Percentiles rank a stretch among this genome's conserved stretches.
These are phyloP conservation scores for Cyphomyrus plagiostoma DNA, from an alignment of 2,113 vertebrate genomes.

Conservation along the genomic window DNA sequence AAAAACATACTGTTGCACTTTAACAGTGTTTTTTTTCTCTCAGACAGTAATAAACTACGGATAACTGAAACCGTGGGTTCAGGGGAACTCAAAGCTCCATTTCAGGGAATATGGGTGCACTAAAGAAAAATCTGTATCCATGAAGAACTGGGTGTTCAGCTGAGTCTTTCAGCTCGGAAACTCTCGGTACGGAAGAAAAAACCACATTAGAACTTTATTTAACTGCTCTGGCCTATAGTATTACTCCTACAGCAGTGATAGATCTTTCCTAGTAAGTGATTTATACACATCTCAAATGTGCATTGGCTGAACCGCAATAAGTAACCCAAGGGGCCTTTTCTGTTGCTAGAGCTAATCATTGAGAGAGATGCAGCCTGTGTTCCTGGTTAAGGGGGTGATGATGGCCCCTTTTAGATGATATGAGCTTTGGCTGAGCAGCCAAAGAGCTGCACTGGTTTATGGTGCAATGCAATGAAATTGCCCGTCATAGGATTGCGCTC, in stretches of 20 bases:
- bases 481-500: not conserved
- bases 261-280: not conserved
- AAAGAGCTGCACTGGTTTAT: not conserved
- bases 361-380: not conserved
- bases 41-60: not conserved
- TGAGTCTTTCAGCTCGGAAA: not conserved
- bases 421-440: not conserved
- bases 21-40: not conserved
- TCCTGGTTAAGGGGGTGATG: not conserved
- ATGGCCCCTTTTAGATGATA: not conserved
- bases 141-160: not conserved
- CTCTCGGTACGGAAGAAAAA: not conserved
- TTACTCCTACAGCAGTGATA: not conserved
- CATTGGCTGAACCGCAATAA: not conserved
- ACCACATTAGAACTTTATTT: not conserved
- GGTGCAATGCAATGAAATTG: not conserved
- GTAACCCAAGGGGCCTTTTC: not conserved
- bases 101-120: not conserved
- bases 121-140: not conserved
- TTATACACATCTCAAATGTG: not conserved
- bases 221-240: not conserved
- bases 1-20: not conserved
- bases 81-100: not conserved
- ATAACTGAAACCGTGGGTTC: not conserved
- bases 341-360: not conserved